These are phyloP conservation scores for Malachius bipustulatus DNA, from an alignment of 2,888 invertebrate genomes.

Conservation along the genomic window DNA sequence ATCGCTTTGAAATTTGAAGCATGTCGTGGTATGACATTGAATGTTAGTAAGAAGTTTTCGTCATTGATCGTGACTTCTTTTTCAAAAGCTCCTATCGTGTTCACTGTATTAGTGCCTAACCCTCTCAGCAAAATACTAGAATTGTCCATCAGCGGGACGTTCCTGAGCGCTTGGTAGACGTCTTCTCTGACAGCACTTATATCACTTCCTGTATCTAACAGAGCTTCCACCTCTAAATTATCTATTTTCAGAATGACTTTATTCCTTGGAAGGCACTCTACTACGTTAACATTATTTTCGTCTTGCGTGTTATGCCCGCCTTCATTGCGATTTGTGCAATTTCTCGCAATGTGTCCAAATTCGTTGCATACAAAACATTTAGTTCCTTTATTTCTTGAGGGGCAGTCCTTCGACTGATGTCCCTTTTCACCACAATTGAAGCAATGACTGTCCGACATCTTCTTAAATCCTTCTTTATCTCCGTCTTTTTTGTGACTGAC, in stretches of 20 bases:
- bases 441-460: background rate
- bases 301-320: background rate
- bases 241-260: slow-evolving; percentile 3
- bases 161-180: slow-evolving; percentile 5
- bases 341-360: slow-evolving; percentile 6
- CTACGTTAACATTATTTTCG: background rate
- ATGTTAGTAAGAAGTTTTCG: slow-evolving; percentile 4
- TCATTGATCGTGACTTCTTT: slow-evolving; percentile 3
- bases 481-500: no score
- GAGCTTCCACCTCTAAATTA: slow-evolving; percentile 3
- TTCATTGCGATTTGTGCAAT: slow-evolving; percentile 5
- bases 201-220: slow-evolving; percentile 11
- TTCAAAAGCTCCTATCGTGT: slow-evolving; percentile 7
- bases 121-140: slow-evolving; percentile 1
- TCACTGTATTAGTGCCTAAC: slow-evolving; percentile 1
- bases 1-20: slow-evolving; percentile 3
- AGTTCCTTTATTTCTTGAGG: slow-evolving; percentile 1
- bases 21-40: slow-evolving; percentile 5
- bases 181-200: slow-evolving; percentile 10
- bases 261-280: background rate
- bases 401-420: slow-evolving; percentile 7
- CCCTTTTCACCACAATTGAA: slow-evolving; percentile 11
- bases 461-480: background rate
- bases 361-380: slow-evolving; percentile 8
- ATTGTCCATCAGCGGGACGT: background rate